Evolutionary conservation across 2,113 vertebrate genomes (phyloP).

Genomic region (Hirundichthys speculiger): DNA sequence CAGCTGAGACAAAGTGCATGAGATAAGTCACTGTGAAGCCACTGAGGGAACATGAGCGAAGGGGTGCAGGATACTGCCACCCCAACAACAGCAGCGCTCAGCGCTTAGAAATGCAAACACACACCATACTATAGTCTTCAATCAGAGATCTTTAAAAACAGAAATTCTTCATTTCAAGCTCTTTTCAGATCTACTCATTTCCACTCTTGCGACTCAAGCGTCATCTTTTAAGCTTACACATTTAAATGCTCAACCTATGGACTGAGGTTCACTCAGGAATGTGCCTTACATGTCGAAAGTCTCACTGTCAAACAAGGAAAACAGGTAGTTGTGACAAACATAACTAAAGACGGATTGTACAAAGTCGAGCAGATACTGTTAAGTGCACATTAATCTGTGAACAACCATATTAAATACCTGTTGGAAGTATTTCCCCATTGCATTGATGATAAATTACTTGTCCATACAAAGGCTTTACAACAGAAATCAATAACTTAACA

Average conservation of each 20-base stretch:
- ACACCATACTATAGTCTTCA: conserved; percentile 18
- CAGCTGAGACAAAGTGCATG: conserved; percentile 61
- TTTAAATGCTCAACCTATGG: conserved; percentile 43
- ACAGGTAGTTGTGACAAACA: conserved; percentile 5
- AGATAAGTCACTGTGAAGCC: conserved; percentile 46
- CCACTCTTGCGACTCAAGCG: conserved; percentile 12
- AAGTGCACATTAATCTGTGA: conserved; percentile 46
- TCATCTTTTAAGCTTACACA: conserved; percentile 24
- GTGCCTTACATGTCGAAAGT: conserved; percentile 16
- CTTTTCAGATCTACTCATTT: conserved; percentile 36
- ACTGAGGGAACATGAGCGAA: conserved; percentile 41
- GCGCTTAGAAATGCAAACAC: conserved; percentile 1
- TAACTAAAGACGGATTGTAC: conserved; percentile 10
- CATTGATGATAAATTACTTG: conserved; percentile 36
- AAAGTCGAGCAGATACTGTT: conserved; percentile 36
- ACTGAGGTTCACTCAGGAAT: conserved; percentile 40
- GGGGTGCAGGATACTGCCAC: conserved; percentile 25
- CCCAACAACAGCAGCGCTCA: conserved; percentile 44
- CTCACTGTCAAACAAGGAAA: conserved; percentile 38
- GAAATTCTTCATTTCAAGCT: conserved; percentile 49
- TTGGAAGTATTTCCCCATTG: conserved; percentile 35
- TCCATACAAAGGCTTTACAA: conserved; percentile 58
- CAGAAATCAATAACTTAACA: conserved; percentile 74
- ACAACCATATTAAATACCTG: conserved; percentile 35
- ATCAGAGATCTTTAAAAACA: not conserved